phyloP scores from a whole-genome alignment of 2,113 vertebrate genomes.

The Anser cygnoides region DNA sequence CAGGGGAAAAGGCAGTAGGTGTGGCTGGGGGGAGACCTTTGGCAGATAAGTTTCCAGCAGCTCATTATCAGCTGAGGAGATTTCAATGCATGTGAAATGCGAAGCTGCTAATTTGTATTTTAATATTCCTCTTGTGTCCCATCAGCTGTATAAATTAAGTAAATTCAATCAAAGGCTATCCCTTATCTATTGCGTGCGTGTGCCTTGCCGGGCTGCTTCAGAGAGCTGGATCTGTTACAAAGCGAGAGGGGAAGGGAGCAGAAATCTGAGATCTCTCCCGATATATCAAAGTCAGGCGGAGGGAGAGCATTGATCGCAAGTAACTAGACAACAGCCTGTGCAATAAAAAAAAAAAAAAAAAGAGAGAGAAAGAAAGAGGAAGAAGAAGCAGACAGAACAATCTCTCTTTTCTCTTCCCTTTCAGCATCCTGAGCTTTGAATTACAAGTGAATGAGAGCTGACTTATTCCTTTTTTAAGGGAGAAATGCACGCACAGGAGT shows the following conservation, averaged over 20 bases:
- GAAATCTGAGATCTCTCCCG: conserved; percentile 49
- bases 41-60: conserved; percentile 44
- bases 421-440: conserved; percentile 50
- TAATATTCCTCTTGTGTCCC: conserved; percentile 67
- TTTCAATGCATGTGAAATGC: conserved; percentile 52
- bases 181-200: conserved; percentile 46
- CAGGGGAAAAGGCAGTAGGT: neutral
- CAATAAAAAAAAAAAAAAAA: neutral
- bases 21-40: conserved; percentile 41
- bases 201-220: neutral
- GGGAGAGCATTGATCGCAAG: conserved; percentile 33
- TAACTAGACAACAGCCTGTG: conserved; percentile 31
- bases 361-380: neutral
- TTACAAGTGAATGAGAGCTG: conserved; percentile 64
- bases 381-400: conserved; percentile 12
- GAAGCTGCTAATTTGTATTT: conserved; percentile 70
- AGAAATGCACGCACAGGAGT: conserved; percentile 24
- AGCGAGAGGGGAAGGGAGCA: neutral
- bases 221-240: neutral
- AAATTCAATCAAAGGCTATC: conserved; percentile 66
- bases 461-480: conserved; percentile 44
- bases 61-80: conserved; percentile 51
- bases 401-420: conserved; percentile 28
- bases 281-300: conserved; percentile 39
- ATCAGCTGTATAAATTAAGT: conserved; percentile 54